phyloP scores from a whole-genome alignment of 2,113 vertebrate species.

The Melanotaenia duboulayi region DNA sequence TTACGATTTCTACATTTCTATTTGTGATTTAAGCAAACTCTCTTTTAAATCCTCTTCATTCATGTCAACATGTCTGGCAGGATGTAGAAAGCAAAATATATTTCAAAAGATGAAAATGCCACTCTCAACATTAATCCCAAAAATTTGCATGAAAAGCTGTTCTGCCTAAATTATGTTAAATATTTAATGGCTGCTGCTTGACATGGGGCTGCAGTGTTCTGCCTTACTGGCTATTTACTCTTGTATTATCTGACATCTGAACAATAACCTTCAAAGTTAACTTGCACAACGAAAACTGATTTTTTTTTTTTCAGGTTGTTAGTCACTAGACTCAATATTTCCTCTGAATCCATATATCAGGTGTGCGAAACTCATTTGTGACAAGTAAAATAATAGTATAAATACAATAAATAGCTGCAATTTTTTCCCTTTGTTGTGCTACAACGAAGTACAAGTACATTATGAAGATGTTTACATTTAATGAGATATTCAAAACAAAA shows the following conservation, averaged over 20 bases:
- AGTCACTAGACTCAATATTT: background rate
- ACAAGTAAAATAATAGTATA: too few species aligned
- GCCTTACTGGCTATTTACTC: slow-evolving; percentile 5
- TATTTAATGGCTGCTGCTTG: slow-evolving; percentile 28
- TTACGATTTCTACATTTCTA: slow-evolving; percentile 35
- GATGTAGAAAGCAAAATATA: slow-evolving; percentile 20
- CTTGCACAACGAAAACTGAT: background rate
- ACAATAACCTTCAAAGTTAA: slow-evolving; percentile 7
- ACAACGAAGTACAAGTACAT: too few species aligned
- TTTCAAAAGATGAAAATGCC: slow-evolving; percentile 38
- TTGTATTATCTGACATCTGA: slow-evolving; percentile 3
- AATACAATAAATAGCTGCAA: too few species aligned
- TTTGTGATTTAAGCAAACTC: slow-evolving; percentile 14
- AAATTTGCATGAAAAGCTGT: slow-evolving; percentile 12
- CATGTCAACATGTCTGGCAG: slow-evolving; percentile 18
- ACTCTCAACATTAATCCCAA: background rate
- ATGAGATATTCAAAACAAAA: too few species aligned
- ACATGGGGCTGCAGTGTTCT: slow-evolving; percentile 2
- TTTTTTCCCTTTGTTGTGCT: too few species aligned
- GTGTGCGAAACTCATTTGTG: too few species aligned
- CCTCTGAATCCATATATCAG: background rate
- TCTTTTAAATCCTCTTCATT: slow-evolving; percentile 41
- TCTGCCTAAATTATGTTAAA: slow-evolving; percentile 27
- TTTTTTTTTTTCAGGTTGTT: too few species aligned
- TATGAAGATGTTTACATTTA: too few species aligned